Base-by-base conservation (phyloP, 2,797 vertebrate genomes). In the Choloepus didactylus region DNA sequence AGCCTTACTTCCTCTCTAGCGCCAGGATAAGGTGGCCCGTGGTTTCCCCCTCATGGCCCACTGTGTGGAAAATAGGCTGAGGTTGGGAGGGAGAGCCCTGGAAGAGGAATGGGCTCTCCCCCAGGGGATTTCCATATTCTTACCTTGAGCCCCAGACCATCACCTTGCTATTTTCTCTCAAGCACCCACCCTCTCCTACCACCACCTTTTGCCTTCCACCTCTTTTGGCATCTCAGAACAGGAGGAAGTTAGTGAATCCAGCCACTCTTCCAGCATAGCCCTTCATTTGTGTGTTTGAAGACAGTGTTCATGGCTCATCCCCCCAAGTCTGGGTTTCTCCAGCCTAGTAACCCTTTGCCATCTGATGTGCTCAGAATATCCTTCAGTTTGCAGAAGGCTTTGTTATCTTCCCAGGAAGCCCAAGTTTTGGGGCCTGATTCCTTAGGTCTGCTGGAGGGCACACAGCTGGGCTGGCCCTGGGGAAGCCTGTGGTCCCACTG, bases 331-430 rank as follows among this genome's bases (percentile, higher is more conserved):
- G 35, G 85, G 89, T 27, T 88, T 85, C 81, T 93, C 31, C 9
- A 21, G 27, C 60, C 62, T 35, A 62, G 23, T 87, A 46, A 73
- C 54, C 41, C n/a, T 86, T n/a, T 93, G 49, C 69, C 35, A 23
- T 89, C 70, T 94, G 70, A 6, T 56, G 35, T 14, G 41, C 59
- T 66, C 90, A 21, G 75, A 86, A 51, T 27, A 35, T 44, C 23
- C 64, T 95, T 3, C 46, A 66, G 25, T 92, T 91, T 91, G 81
- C 38, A 49, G 66, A 77, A 86, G 75, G 15, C 69, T 89, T 92
- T 70, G 35, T 67, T 87, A n/a, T 96, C n/a, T 59, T 31, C 87
- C 19, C 18, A 23, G 29, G 70, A 62, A 92, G 41, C 80, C 51
- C 59, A 79, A 49, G 79, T 87, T 76, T 85, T 67, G 56, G 76